Conservation (phyloP, 1,140 invertebrate genomes). For the Lasioglossum albipes region DNA sequence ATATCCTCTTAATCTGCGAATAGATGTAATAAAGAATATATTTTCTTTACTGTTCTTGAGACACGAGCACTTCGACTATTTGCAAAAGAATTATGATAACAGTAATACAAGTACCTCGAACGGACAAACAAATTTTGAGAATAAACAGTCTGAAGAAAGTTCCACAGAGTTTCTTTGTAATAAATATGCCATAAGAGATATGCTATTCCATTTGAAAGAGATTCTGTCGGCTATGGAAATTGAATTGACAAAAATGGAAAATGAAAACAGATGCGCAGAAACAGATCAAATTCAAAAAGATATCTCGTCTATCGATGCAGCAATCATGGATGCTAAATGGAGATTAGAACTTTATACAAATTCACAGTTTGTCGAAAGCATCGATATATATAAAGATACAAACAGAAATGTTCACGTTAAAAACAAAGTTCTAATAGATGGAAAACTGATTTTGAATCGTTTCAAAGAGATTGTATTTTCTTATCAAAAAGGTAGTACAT, state of each 20-base stretch:
- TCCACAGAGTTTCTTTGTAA: constrained; percentile 69
- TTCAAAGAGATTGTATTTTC: constrained; percentile 57
- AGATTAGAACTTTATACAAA: constrained; percentile 68
- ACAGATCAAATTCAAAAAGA: constrained; percentile 53
- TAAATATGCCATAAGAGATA: constrained; percentile 68
- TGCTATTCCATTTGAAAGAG: constrained; percentile 61
- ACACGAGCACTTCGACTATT: constrained; percentile 65
- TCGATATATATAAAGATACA: constrained; percentile 30
- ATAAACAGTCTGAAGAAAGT: constrained; percentile 10
- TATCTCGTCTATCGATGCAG: constrained; percentile 52
- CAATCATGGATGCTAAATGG: constrained; percentile 68
- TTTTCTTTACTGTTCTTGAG: constrained; percentile 73
- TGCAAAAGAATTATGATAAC: constrained; percentile 53
- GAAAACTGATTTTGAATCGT: constrained; percentile 49
- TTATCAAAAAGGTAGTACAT: constrained; percentile 61
- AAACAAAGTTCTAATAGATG: constrained; percentile 20
- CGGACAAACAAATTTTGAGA: constrained; percentile 6
- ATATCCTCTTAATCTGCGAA: constrained; percentile 58
- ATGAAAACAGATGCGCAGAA: constrained; percentile 24
- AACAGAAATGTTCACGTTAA: constrained; percentile 7
- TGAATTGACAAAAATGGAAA: constrained; percentile 55
- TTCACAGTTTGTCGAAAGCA: constrained; percentile 59
- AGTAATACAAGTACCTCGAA: constrained; percentile 17
- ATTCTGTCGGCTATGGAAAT: constrained; percentile 44
- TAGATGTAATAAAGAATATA: constrained; percentile 71